Base-by-base conservation (phyloP, 2,797 vertebrate species). In the Taenioides sp. region DNA sequence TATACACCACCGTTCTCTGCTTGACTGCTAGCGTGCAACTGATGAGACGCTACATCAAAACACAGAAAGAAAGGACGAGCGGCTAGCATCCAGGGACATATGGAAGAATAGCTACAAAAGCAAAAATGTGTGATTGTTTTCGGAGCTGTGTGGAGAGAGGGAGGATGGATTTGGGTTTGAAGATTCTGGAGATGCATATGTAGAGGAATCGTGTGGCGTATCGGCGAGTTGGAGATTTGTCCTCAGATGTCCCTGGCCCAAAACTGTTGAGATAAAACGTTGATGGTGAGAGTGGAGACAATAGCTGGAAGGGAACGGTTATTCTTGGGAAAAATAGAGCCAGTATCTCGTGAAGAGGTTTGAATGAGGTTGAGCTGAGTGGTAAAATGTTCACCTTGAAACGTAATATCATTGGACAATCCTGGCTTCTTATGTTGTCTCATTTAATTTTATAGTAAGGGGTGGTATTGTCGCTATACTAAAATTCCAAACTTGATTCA, bases 11-110 rank as follows among this genome's bases (percentile, higher is more conserved):
- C 83, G 81, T 72, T 83, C 90, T 90, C 83, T 80, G 86, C 87
- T 91, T 89, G 91, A 85, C 81, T 80, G 84, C 87, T 77, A 85
- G 77, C 85, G 87, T 86, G 88, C 82, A 87, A 87, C 84, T 80
- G 84, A 84, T 81, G 86, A 86, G 86, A 84, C 67, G 84, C 76
- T 83, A 82, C 77, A 87, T 88, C 84, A 85, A 76, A 72, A 77
- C 31, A 70, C 76, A 61, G 66, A 62, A 73, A 78, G 80, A 79
- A 80, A 85, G 74, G 82, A 71, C 54, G 74, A 79, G 67, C 84
- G 76, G 81, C 74, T 79, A 79, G 23, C 66, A 65, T 68, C 52
- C 55, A 70, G 72, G 67, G 55, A 65, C 59, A 5, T 69, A 77
- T 78, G 70, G 74, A 78, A 75, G 74, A 58, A 71, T 70, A 84